These are phyloP conservation scores for Acleris laterana DNA, from an alignment of 2,888 invertebrate genomes.

Conservation along the genomic window DNA sequence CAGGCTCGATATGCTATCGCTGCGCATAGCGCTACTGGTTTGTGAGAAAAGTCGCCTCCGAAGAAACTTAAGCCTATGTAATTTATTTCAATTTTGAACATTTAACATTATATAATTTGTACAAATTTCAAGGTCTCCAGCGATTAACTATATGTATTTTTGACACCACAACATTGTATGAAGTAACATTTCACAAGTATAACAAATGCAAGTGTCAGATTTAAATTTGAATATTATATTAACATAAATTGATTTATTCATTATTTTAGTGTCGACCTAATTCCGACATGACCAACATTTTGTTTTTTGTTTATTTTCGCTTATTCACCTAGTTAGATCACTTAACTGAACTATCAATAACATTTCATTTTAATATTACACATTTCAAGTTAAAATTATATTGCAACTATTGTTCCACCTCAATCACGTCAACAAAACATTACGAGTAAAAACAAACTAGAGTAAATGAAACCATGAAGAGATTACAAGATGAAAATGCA, in stretches of 20 bases:
- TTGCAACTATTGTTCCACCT: constrained; percentile 25
- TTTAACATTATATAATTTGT: constrained; percentile 31
- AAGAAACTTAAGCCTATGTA: constrained; percentile 12
- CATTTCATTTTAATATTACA: constrained; percentile 24
- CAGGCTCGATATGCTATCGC: not conserved
- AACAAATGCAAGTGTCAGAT: not conserved
- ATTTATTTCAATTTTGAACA: constrained; percentile 5
- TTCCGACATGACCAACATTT: no score
- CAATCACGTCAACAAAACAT: constrained; percentile 14
- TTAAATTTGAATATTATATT: no score
- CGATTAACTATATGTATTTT: constrained; percentile 22
- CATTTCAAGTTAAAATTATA: constrained; percentile 25
- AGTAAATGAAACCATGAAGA: constrained; percentile 40
- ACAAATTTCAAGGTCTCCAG: constrained; percentile 25
- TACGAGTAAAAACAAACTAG: constrained; percentile 27
- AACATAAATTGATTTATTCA: no score
- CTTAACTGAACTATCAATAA: constrained; percentile 21
- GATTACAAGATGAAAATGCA: constrained; percentile 69
- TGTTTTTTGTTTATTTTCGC: not conserved
- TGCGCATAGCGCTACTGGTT: not conserved
- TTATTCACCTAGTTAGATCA: constrained; percentile 5
- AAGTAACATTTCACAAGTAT: constrained; percentile 8
- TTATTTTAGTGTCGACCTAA: no score
- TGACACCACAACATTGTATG: not conserved
- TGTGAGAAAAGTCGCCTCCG: constrained; percentile 25